Conservation (phyloP, 2,797 vertebrate species). For the Neostethus bicornis region DNA sequence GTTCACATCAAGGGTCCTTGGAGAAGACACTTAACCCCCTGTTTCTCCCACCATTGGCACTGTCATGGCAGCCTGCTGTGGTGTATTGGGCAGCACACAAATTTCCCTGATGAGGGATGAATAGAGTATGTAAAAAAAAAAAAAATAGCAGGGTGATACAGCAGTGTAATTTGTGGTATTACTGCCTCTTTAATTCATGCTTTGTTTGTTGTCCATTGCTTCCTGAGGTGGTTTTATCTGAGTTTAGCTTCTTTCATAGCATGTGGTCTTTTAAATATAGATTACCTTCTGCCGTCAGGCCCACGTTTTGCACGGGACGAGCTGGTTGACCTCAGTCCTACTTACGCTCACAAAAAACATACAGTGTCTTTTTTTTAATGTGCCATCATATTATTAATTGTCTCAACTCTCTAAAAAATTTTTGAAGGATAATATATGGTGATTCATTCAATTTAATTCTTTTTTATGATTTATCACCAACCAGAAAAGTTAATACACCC, state of each 20-base stretch:
- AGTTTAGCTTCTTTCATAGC: neutral
- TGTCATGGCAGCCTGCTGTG: too few relatives aligned
- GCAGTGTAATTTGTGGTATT: neutral
- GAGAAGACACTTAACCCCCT: too few relatives aligned
- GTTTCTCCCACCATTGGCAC: too few relatives aligned
- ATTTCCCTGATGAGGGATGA: too few relatives aligned
- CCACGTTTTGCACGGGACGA: neutral
- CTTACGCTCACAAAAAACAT: conserved; percentile 8
- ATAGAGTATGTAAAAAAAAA: too few relatives aligned
- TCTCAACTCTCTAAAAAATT: neutral
- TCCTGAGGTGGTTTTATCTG: neutral
- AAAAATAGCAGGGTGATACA: too few relatives aligned
- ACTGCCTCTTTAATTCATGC: neutral
- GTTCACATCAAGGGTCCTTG: too few relatives aligned
- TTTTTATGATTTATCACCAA: conserved; percentile 5
- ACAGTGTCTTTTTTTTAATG: too few relatives aligned
- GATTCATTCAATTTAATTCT: conserved; percentile 3
- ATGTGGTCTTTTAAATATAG: neutral
- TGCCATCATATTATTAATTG: conserved; percentile 6
- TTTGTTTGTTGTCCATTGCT: neutral
- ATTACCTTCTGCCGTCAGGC: neutral
- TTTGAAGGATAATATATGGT: conserved; percentile 22
- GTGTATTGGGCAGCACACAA: too few relatives aligned
- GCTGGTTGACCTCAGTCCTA: conserved; percentile 9
- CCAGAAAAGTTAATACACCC: too few relatives aligned